phyloP scores from a whole-genome alignment of 2,113 vertebrate genomes.

The Nesoenas mayeri region DNA sequence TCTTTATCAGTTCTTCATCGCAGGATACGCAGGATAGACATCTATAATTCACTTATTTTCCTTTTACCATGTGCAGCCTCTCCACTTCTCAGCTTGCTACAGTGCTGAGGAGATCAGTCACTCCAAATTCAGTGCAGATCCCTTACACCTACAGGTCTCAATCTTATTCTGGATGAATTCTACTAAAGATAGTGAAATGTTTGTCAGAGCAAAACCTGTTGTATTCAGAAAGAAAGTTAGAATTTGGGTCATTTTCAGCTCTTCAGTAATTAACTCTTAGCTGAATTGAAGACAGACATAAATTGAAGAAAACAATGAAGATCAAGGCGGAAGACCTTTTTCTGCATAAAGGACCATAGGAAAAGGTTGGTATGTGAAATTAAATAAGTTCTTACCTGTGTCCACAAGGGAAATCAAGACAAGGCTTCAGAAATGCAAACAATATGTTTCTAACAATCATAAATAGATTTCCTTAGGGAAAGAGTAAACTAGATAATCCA shows the following conservation, averaged over 20 bases:
- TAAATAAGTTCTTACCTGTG: background rate
- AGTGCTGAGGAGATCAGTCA: background rate
- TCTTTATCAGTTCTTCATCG: background rate
- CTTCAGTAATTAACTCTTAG: background rate
- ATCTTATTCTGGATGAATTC: background rate
- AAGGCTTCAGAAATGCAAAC: background rate
- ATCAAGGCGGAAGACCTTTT: background rate
- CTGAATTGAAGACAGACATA: background rate
- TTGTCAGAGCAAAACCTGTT: background rate
- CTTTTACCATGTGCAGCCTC: background rate
- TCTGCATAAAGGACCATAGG: background rate
- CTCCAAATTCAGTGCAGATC: background rate
- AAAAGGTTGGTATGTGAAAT: background rate
- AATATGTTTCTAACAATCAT: background rate
- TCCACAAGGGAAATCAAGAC: background rate
- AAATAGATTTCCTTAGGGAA: background rate
- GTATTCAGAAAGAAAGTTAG: background rate
- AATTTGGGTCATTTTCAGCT: background rate
- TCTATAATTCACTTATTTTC: background rate
- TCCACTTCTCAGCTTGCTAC: background rate
- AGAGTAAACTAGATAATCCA: background rate
- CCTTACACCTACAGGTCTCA: background rate
- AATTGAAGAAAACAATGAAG: background rate
- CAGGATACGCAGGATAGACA: background rate
- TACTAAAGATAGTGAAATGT: background rate